Evolutionary conservation across 2,113 vertebrate genomes (phyloP).

Genomic region (Microcebus tavaratra): DNA sequence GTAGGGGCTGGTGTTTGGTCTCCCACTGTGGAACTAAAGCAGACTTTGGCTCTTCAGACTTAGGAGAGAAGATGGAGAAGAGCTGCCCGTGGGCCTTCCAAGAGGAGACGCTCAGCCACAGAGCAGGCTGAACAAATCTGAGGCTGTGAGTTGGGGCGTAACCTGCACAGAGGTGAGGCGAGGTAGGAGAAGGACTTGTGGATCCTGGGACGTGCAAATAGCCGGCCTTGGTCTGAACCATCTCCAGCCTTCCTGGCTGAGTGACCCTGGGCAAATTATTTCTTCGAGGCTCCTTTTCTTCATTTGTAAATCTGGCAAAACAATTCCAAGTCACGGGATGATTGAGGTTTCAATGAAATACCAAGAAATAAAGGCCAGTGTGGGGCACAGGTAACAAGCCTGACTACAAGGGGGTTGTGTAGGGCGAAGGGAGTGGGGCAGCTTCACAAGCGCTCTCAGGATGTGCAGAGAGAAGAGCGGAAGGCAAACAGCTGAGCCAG

Average conservation of each 20-base stretch:
- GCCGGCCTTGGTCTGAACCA: background rate
- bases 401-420: background rate
- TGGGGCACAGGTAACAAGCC: background rate
- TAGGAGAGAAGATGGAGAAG: background rate
- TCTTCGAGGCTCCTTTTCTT: background rate
- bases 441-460: accelerated
- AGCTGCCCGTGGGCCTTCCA: background rate
- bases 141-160: background rate
- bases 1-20: background rate
- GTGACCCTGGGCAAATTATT: background rate
- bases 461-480: background rate
- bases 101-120: background rate
- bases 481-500: background rate
- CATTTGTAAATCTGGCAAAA: background rate
- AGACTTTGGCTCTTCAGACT: background rate
- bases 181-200: background rate
- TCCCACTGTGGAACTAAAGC: too few relatives aligned
- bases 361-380: background rate
- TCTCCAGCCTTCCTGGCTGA: background rate
- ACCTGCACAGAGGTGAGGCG: background rate
- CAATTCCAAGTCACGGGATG: background rate
- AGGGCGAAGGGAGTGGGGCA: too few relatives aligned
- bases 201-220: background rate
- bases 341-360: background rate
- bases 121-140: background rate